phyloP scores from a whole-genome alignment of 2,797 vertebrate species.

The Lateolabrax maculatus region DNA sequence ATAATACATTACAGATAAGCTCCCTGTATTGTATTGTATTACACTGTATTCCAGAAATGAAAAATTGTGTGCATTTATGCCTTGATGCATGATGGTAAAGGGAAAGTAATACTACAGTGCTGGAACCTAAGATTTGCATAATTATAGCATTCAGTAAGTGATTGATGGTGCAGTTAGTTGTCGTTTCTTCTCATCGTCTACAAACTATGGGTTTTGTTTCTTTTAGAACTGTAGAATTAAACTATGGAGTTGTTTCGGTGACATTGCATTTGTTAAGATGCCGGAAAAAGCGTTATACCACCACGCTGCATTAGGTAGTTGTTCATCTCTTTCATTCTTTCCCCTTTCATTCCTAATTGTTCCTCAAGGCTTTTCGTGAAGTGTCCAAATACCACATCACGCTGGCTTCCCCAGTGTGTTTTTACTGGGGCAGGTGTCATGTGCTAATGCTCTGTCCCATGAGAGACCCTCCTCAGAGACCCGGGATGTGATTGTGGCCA shows the following conservation, averaged over 20 bases:
- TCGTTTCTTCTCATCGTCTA: neutral
- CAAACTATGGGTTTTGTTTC: neutral
- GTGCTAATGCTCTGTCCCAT: conserved; percentile 70
- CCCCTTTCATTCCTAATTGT: conserved; percentile 71
- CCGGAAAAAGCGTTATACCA: neutral
- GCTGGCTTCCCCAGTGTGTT: conserved; percentile 63
- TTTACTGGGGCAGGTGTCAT: conserved; percentile 82
- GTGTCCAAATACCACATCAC: conserved; percentile 64
- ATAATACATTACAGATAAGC: neutral
- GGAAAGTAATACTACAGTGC: neutral
- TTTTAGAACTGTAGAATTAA: neutral
- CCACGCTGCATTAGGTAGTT: neutral
- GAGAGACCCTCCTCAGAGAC: conserved; percentile 70
- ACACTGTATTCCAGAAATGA: neutral
- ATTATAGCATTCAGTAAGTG: conserved; percentile 14
- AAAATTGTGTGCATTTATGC: too few relatives aligned
- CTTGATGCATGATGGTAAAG: neutral
- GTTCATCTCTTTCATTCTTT: conserved; percentile 40
- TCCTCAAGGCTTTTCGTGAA: conserved; percentile 70
- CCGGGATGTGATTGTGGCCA: conserved; percentile 77
- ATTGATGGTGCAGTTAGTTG: neutral
- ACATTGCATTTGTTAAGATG: conserved; percentile 12
- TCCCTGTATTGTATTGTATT: conserved; percentile 2
- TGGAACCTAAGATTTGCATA: conserved; percentile 13
- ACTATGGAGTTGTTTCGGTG: neutral